phyloP scores from a whole-genome alignment of 2,888 invertebrate genomes.

The Drosophila nr. perissopoda region DNA sequence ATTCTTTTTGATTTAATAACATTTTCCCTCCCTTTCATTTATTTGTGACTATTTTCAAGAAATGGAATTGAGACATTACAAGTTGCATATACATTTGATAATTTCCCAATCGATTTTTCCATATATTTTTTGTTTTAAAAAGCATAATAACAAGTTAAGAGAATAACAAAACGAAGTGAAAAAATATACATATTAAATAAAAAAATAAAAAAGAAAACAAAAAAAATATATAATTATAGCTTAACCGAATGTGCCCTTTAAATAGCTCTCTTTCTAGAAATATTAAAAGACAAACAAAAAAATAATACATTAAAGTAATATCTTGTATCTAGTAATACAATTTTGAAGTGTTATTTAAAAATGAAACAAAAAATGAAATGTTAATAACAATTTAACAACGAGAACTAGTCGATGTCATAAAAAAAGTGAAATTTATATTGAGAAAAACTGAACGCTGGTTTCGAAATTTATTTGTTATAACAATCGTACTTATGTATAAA shows the following conservation, averaged over 20 bases:
- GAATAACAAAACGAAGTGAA: constrained; percentile 33
- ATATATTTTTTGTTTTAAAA: constrained; percentile 19
- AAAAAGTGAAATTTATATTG: constrained; percentile 60
- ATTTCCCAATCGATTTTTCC: constrained; percentile 7
- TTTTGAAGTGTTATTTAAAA: constrained; percentile 69
- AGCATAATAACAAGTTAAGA: constrained; percentile 43
- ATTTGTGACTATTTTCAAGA: constrained; percentile 34
- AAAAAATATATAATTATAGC: constrained; percentile 81
- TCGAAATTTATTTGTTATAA: constrained; percentile 73
- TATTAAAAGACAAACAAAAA: constrained; percentile 64
- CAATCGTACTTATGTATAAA: constrained; percentile 48
- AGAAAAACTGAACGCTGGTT: constrained; percentile 73
- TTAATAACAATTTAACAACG: constrained; percentile 50
- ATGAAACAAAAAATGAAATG: constrained; percentile 11
- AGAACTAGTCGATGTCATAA: constrained; percentile 75
- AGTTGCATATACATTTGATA: constrained; percentile 29
- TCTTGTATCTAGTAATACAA: constrained; percentile 63
- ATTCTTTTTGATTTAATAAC: constrained; percentile 8
- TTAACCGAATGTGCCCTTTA: constrained; percentile 86
- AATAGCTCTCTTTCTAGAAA: constrained; percentile 85
- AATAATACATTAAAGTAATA: constrained; percentile 56
- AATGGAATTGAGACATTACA: constrained; percentile 68
- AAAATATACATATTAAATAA: constrained; percentile 29
- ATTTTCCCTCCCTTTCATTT: constrained; percentile 6
- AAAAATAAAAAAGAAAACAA: constrained; percentile 27